phyloP scores from a whole-genome alignment of 2,888 invertebrate species.

The Stegana nigrithorax region DNA sequence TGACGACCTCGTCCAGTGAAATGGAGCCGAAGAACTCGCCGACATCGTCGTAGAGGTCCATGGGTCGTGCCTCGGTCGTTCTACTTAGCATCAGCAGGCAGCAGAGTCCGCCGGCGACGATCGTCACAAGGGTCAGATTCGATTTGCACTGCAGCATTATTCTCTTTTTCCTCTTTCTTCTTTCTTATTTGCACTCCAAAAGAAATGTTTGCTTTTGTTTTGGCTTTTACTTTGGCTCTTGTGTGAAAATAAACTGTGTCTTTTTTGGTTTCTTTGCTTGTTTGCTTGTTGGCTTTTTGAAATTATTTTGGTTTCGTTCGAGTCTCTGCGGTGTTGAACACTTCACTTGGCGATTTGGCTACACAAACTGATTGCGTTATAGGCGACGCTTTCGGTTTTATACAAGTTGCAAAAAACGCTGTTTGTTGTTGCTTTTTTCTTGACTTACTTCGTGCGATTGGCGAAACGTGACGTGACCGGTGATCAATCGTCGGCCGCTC shows the following conservation, averaged over 20 bases:
- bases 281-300: background rate
- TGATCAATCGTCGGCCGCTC: conserved; percentile 23
- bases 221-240: background rate
- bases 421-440: background rate
- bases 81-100: conserved; percentile 32
- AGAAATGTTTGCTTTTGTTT: background rate
- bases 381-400: conserved; percentile 51
- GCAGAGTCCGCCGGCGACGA: conserved; percentile 17
- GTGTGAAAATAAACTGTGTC: background rate
- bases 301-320: background rate
- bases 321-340: conserved; percentile 15
- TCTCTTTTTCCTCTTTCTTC: conserved; percentile 16
- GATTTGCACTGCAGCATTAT: conserved; percentile 28
- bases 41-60: conserved; percentile 67
- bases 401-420: conserved; percentile 36
- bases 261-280: background rate
- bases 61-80: conserved; percentile 44
- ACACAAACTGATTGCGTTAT: conserved; percentile 46
- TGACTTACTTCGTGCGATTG: background rate
- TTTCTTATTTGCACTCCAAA: no score
- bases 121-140: conserved; percentile 28
- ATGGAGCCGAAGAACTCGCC: conserved; percentile 66
- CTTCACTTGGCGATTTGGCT: conserved; percentile 33
- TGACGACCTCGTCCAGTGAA: conserved; percentile 62
- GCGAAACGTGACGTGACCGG: conserved; percentile 45